Base-by-base conservation (phyloP, 2,797 vertebrate genomes). In the Muraenolepis orangiensis region DNA sequence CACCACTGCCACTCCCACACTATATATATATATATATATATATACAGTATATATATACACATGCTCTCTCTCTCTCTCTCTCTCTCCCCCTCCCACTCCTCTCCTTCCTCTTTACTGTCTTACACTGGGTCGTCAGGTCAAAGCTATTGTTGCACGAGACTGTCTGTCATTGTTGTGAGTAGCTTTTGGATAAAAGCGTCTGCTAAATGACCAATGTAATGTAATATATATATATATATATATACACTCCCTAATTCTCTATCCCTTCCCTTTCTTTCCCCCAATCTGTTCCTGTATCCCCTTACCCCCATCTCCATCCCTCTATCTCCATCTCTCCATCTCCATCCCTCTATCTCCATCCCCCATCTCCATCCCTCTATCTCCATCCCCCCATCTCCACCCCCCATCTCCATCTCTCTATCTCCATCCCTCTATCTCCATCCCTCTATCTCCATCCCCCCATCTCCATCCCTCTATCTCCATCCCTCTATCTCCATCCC, bases 401-500 rank as follows among this genome's bases (percentile, higher is more conserved):
- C n/a, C n/a, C n/a, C n/a, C 64, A 11, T 18, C 69, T 11, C 38
- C 12, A 26, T 70, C 46, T n/a, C 40, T n/a, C n/a, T 71, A 20
- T 46, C 7, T 66, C 66, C 42, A 8, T 76, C 36, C 71, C 36
- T 64, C 66, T 51, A n/a, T 68, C 30, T 13, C 38, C 70, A 28
- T 10, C 93, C n/a, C n/a, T 69, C 32, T 74, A 57, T 68, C 11
- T 32, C 28, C 12, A 7, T 16, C 38, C n/a, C 23, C 61, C 66
- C 64, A 11, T 18, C 69, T 11, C 38, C 12, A 26, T 70, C 46
- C n/a, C 40, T n/a, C n/a, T 71, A 20, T 46, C 7, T 66, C 66
- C 42, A 8, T 76, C 36, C 71, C 36, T 64, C 66, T 51, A n/a
- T 68, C 30, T 13, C 38, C 70, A 28, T 10, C 93, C n/a, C n/a